Evolutionary conservation across 1,140 invertebrate species (phyloP).

Genomic region (Apis cerana): DNA sequence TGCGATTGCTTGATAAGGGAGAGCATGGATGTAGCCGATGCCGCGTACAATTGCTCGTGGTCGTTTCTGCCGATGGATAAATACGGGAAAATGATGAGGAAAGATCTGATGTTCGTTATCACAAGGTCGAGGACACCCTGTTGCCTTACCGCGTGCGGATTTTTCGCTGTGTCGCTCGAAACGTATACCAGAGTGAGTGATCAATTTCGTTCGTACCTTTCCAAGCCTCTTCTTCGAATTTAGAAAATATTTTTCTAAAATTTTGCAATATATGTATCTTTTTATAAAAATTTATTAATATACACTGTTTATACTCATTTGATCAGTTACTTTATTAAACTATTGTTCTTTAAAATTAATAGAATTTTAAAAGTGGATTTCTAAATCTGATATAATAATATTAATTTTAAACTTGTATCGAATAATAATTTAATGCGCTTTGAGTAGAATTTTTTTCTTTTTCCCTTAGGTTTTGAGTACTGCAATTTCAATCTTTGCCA

Average conservation of each 20-base stretch:
- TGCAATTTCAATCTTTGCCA: not conserved
- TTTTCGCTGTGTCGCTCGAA: slow-evolving; percentile 53
- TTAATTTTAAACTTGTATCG: not conserved
- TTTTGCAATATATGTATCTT: too few species aligned
- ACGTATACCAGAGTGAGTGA: slow-evolving; percentile 52
- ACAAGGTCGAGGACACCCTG: slow-evolving; percentile 30
- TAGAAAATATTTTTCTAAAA: not conserved
- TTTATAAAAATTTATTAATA: too few species aligned
- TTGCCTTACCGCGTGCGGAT: slow-evolving; percentile 51
- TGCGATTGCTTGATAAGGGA: slow-evolving; percentile 46
- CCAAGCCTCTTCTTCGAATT: not conserved
- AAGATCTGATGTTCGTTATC: slow-evolving; percentile 46
- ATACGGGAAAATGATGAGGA: slow-evolving; percentile 25
- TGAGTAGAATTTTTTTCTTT: too few species aligned
- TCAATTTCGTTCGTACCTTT: too few species aligned
- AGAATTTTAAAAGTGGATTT: too few species aligned
- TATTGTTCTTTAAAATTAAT: too few species aligned
- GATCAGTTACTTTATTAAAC: too few species aligned
- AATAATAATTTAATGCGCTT: too few species aligned
- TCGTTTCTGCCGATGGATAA: not conserved
- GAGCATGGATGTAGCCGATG: slow-evolving; percentile 31
- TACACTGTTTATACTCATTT: too few species aligned
- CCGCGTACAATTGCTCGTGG: slow-evolving; percentile 50
- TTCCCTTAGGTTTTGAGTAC: not conserved
- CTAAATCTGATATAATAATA: not conserved